Conservation (phyloP, 2,113 vertebrate genomes). For the Sylvilagus bachmani region DNA sequence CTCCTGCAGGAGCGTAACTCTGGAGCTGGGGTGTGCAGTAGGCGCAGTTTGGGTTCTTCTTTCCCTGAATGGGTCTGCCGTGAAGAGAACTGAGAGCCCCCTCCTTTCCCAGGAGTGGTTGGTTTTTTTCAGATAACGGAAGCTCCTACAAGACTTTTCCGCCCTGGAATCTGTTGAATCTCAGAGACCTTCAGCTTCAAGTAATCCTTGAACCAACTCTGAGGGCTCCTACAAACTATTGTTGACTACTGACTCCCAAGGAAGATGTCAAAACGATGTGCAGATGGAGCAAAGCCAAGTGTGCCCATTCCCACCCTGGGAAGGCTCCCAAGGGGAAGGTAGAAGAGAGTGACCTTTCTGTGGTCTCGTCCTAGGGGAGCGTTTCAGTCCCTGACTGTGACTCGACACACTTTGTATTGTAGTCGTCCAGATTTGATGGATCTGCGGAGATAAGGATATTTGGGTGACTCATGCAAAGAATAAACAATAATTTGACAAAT, state of each 20-base stretch:
- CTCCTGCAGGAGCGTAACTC: background rate
- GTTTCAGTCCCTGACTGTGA: background rate
- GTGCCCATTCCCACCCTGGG: rapidly evolving
- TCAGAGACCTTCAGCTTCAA: background rate
- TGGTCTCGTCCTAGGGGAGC: background rate
- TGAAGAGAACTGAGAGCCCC: background rate
- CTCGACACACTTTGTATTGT: background rate
- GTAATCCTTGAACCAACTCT: background rate
- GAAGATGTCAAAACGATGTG: background rate
- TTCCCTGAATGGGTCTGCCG: background rate
- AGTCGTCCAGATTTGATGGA: background rate
- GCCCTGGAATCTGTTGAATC: background rate
- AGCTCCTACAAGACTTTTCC: background rate
- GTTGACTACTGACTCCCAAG: background rate
- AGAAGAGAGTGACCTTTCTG: background rate
- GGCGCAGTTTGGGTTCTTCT: background rate
- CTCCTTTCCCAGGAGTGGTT: background rate
- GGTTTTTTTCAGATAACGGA: background rate
- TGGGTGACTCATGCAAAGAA: background rate
- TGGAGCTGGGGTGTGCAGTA: background rate
- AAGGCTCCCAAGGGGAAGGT: background rate
- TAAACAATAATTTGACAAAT: background rate
- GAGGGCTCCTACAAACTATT: background rate
- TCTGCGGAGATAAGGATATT: background rate
- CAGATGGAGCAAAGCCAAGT: background rate